phyloP scores from a whole-genome alignment of 2,888 invertebrate genomes.

The Limnephilus rhombicus region DNA sequence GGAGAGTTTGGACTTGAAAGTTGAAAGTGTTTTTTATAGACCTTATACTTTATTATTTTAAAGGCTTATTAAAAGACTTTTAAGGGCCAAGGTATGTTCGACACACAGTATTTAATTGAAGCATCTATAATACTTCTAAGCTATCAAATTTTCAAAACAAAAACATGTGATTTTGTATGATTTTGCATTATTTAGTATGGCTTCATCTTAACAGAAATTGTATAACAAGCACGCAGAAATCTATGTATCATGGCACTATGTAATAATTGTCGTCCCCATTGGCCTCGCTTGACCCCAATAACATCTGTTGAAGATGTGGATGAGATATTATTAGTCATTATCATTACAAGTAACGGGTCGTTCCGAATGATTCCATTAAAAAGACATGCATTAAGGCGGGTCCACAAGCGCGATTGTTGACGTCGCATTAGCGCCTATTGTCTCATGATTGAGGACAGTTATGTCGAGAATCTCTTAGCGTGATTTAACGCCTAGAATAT shows the following conservation, averaged over 20 bases:
- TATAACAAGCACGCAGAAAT: background rate
- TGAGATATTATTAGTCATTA: constrained; percentile 28
- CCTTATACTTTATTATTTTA: too few species aligned
- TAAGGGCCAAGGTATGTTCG: too few species aligned
- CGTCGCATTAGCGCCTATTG: constrained; percentile 5
- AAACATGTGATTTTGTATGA: too few species aligned
- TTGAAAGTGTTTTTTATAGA: too few species aligned
- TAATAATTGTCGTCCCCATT: constrained; percentile 10
- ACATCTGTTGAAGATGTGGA: constrained; percentile 13
- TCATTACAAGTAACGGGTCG: constrained; percentile 35
- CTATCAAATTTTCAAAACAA: too few species aligned
- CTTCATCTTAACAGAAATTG: background rate
- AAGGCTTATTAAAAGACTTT: too few species aligned
- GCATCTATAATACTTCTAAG: too few species aligned
- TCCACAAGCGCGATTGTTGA: constrained; percentile 24
- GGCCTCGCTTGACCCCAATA: constrained; percentile 37
- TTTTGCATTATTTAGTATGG: too few species aligned
- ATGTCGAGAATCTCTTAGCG: background rate
- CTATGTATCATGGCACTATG: background rate
- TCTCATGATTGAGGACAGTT: constrained; percentile 15
- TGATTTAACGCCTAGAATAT: constrained; percentile 2
- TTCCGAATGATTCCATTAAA: constrained; percentile 24
- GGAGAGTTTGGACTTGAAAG: too few species aligned
- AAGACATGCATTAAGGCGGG: constrained; percentile 23
- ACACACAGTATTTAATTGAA: too few species aligned